phyloP scores from a whole-genome alignment of 2,888 invertebrate species.

The Phyto melanocephala region DNA sequence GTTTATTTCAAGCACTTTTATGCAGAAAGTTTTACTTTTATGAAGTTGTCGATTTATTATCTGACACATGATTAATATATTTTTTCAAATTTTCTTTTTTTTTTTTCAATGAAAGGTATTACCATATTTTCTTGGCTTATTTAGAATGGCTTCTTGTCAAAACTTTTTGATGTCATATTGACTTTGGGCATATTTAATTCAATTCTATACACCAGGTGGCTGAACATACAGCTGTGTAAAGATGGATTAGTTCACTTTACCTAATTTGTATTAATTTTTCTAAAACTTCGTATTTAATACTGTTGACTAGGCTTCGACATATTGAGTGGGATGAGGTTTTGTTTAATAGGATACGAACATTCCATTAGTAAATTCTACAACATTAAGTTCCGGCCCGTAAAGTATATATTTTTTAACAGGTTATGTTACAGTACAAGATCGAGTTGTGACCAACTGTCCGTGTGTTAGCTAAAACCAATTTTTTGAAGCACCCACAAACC shows the following conservation, averaged over 20 bases:
- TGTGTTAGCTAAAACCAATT: no score
- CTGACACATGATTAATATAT: slow-evolving; percentile 34
- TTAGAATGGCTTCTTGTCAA: neutral
- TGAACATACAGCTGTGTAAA: neutral
- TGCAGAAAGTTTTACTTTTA: slow-evolving; percentile 15
- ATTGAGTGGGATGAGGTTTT: no score
- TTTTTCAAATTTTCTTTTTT: neutral
- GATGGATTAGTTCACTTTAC: neutral
- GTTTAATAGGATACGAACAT: no score
- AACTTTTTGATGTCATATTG: neutral
- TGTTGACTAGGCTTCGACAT: no score
- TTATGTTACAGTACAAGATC: no score
- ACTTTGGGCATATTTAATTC: neutral
- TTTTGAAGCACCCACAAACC: no score
- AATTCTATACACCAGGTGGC: neutral
- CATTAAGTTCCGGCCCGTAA: no score
- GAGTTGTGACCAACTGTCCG: no score
- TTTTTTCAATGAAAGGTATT: slow-evolving; percentile 2
- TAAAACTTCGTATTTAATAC: no score
- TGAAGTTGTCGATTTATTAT: slow-evolving; percentile 18
- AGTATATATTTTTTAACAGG: no score
- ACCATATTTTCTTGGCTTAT: neutral
- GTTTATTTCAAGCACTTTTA: slow-evolving; percentile 45
- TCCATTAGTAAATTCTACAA: no score
- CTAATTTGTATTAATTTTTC: no score